phyloP scores from a whole-genome alignment of 30 jellyfish, hydroid and myxozoan genomes.

The Turritopsis dohrnii region DNA sequence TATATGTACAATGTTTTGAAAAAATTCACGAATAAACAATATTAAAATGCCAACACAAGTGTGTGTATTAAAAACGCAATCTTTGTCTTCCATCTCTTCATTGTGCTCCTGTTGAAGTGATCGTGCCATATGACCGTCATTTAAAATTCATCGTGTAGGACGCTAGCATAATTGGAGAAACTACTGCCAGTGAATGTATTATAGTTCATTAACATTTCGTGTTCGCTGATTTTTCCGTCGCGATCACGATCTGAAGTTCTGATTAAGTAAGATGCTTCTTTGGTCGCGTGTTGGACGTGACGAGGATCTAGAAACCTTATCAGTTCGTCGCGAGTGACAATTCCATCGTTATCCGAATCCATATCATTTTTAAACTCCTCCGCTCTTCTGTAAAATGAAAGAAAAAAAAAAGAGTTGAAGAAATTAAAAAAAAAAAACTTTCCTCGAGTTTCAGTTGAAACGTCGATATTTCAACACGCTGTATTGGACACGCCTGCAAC shows the following conservation, averaged over 20 bases:
- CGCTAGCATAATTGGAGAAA: conserved; percentile 59
- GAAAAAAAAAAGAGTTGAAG: neutral
- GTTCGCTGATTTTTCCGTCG: conserved; percentile 59
- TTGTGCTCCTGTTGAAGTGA: too few species aligned
- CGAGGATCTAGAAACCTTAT: conserved; percentile 76
- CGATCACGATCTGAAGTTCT: conserved; percentile 63
- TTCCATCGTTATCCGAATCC: conserved; percentile 84
- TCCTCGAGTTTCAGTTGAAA: too few species aligned
- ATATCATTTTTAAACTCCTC: conserved; percentile 78
- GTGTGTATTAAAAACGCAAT: neutral
- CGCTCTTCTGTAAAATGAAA: conserved; percentile 36
- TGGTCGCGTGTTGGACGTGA: conserved; percentile 69
- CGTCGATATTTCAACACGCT: too few species aligned
- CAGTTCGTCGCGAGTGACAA: conserved; percentile 61
- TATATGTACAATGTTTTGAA: too few species aligned
- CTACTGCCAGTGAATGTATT: conserved; percentile 84
- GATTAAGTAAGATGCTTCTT: conserved; percentile 68
- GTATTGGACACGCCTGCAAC: too few species aligned
- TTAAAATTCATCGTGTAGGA: conserved; percentile 82
- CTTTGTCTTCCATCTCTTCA: too few species aligned
- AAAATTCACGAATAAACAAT: too few species aligned
- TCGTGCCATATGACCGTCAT: too few species aligned
- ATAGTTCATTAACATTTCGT: conserved; percentile 73
- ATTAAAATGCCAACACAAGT: too few species aligned
- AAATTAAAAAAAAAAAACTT: too few species aligned